Base-by-base conservation (phyloP, 2,113 vertebrate genomes). In the Macquaria australasica region DNA sequence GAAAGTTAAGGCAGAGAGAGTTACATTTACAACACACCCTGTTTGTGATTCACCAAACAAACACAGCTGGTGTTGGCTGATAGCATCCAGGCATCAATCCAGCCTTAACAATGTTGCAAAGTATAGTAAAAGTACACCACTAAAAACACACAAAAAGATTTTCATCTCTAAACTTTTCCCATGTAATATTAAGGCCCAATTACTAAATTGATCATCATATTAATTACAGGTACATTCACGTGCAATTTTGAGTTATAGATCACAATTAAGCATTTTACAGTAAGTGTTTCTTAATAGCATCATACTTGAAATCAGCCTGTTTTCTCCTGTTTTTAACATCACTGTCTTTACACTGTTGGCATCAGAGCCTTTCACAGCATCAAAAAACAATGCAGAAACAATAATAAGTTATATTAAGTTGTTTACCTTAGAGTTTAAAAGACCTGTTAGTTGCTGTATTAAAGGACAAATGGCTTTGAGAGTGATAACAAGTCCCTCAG, bases 21-120 rank as follows among this genome's bases (percentile, higher is more conserved):
- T 77, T 31, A 18, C 2, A 58, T 85, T 62, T 69, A 72, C 76
- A 81, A 81, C 90, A 90, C 90, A 60, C 90, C 86, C 89, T 78
- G 79, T 91, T 90, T 89, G 85, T 92, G 88, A 92, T 91, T 84
- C 90, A 71, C 68, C 88, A 88, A 85, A 88, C 59, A 75, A 87
- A 81, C 81, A 84, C 91, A 92, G 88, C 92, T 93, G 92, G 85
- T 86, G 88, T 73, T 78, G 84, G 84, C 41, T 0, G 53, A 82
- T 70, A 55, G 21, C n/a, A 4, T 77, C 48, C 72, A 66, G 82
- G 77, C 82, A 77, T 31, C 25, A 0, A 53, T 86, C 83, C 83
- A 86, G 73, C 34, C 37, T 68, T 67, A 39, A 74, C 51, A 78
- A 68, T 87, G 48, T 10, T 51, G 11, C 4, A 34, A 23, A 80